Evolutionary conservation across 2,888 invertebrate genomes (phyloP).

Genomic region (Parnassius glacialis): DNA sequence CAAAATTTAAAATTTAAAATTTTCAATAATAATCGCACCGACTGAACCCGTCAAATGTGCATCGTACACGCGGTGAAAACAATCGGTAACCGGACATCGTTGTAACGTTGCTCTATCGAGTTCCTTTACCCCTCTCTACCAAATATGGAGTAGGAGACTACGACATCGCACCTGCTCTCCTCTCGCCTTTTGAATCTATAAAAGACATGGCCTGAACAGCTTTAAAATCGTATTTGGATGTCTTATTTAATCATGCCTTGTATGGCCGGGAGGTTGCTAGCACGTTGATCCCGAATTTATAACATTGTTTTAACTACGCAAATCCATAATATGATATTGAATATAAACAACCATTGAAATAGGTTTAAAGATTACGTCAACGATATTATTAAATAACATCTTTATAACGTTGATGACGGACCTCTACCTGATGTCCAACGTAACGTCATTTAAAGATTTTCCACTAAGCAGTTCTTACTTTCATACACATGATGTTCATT

Average conservation of each 20-base stretch:
- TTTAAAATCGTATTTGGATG: constrained; percentile 26
- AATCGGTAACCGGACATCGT: constrained; percentile 1
- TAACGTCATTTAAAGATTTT: too few species aligned
- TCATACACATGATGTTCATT: too few species aligned
- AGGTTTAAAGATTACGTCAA: too few species aligned
- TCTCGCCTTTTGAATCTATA: constrained; percentile 22
- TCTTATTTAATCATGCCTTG: constrained; percentile 24
- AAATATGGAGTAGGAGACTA: constrained; percentile 23
- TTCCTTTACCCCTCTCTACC: constrained; percentile 25
- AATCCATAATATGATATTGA: too few species aligned
- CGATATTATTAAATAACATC: too few species aligned
- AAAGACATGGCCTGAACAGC: constrained; percentile 21
- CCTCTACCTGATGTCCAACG: too few species aligned
- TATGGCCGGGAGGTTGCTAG: constrained; percentile 6
- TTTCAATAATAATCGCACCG: too few species aligned
- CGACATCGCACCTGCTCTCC: constrained; percentile 24
- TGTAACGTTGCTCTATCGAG: constrained; percentile 10
- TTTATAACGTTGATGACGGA: too few species aligned
- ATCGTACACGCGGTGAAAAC: neutral
- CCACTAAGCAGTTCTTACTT: too few species aligned
- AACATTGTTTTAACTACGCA: constrained; percentile 15
- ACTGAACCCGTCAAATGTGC: neutral
- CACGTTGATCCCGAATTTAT: constrained; percentile 23
- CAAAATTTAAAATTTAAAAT: too few species aligned
- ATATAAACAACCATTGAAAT: too few species aligned